Percentiles rank a stretch among this genome's conserved stretches.
These are phyloP conservation scores for Sarotherodon lohbergeri DNA, from an alignment of 2,113 vertebrate species.

Conservation along the genomic window DNA sequence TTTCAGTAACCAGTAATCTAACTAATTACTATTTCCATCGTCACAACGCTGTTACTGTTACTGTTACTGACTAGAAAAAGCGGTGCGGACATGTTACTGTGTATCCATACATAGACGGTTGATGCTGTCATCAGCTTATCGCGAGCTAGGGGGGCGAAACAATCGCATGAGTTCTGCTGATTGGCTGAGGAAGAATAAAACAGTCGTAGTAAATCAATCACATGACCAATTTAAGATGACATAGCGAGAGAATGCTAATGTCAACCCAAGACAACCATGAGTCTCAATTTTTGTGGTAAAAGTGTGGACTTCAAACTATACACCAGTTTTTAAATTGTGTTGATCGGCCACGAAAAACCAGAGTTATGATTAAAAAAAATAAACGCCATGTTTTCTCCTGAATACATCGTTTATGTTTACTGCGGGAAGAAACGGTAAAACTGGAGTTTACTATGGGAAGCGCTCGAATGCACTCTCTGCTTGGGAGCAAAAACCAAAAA, in stretches of 20 bases:
- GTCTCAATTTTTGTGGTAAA: background rate
- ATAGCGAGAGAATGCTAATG: rapidly evolving
- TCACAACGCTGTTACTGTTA: background rate
- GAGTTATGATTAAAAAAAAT: background rate
- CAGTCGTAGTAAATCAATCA: rapidly evolving
- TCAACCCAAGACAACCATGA: background rate
- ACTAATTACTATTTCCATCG: background rate
- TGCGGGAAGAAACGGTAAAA: too few species aligned
- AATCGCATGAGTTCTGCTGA: background rate
- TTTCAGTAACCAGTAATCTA: background rate
- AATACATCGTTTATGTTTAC: background rate
- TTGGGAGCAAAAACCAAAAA: background rate
- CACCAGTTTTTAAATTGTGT: background rate
- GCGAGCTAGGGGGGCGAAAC: background rate
- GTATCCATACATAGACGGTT: background rate
- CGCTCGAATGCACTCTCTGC: background rate
- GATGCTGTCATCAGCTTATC: background rate
- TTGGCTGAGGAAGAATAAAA: background rate
- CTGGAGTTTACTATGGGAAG: background rate
- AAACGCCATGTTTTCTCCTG: background rate
- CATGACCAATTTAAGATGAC: background rate
- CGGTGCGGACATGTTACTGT: background rate
- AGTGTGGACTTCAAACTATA: background rate
- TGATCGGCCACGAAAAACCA: background rate
- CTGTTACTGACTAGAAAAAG: background rate